A percentile compares a stretch with the other conserved stretches of the same genome.
Conservation (phyloP, 2,113 vertebrate genomes). For the Mastomys coucha region DNA sequence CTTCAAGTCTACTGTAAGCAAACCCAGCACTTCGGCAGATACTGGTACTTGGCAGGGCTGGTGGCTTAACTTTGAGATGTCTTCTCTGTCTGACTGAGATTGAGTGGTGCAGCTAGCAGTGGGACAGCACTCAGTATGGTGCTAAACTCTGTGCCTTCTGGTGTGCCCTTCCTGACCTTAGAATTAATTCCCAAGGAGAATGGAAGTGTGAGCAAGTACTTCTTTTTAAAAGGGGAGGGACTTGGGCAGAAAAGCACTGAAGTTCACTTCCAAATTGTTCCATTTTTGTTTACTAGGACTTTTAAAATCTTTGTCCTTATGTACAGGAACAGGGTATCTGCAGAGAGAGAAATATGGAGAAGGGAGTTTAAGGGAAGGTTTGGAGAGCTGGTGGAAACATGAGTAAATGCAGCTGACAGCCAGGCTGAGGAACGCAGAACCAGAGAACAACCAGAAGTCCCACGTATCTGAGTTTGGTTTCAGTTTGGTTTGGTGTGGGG, state of each 20-base stretch:
- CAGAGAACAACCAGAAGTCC: too few relatives aligned
- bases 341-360: not conserved
- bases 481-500: not conserved
- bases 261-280: not conserved
- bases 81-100: not conserved
- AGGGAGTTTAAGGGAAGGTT: not conserved
- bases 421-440: not conserved
- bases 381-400: not conserved
- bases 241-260: not conserved
- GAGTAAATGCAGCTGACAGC: not conserved
- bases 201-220: not conserved
- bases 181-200: not conserved
- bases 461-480: not conserved
- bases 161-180: not conserved
- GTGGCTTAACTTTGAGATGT: not conserved
- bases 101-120: not conserved
- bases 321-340: not conserved
- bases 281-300: not conserved
- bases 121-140: not conserved
- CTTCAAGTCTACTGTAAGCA: not conserved
- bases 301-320: not conserved
- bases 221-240: not conserved
- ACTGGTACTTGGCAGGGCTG: not conserved
- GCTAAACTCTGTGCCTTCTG: not conserved
- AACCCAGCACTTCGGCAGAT: not conserved